Base-by-base conservation (phyloP, 2,888 invertebrate species). In the Dynastes hyllus region DNA sequence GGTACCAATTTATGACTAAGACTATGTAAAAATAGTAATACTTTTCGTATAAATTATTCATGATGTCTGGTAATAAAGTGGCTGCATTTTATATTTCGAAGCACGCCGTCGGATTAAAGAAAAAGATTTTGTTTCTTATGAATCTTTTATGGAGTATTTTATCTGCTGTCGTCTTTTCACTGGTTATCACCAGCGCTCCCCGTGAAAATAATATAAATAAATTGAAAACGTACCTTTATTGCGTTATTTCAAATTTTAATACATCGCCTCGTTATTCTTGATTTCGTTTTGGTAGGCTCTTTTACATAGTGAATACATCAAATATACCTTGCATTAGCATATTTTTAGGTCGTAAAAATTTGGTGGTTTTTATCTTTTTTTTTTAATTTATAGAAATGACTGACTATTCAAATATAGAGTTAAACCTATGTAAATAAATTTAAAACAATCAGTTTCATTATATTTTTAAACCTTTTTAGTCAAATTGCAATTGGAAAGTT, bases 1-100 rank as follows among this genome's bases (percentile, higher is more conserved):
- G 79, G 81, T 80, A 77, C 79, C 81, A 81, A 83, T 83, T 83
- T 83, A 83, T 82, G 82, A 83, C 77, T 81, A 81, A 82, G 80
- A 80, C 80, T 80, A 81, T 81, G 82, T 83, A 82, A 82, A 83
- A 83, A 83, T 83, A 82, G 81, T 78, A 80, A 81, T 81, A 82
- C 80, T 80, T 65, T 37, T 65, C 53, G 61, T 65, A 83, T 83
- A 82, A 82, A 83, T 82, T 80, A 83, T 83, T 83, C 83, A 83
- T 82, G 83, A 81, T 79, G 51, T 79, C 80, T 79, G 80, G 83
- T 83, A 83, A 83, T 83, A 83, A 83, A 83, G 83, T 83, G 83
- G 83, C 81, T 81, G 79, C 82, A 82, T 81, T 83, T 81, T 83
- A 78, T 78, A 78, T 71, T 78, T 78, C 67, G 40, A 75, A 40